Evolutionary conservation across 2,888 invertebrate species (phyloP).

Genomic region (Sphinx pinastri): DNA sequence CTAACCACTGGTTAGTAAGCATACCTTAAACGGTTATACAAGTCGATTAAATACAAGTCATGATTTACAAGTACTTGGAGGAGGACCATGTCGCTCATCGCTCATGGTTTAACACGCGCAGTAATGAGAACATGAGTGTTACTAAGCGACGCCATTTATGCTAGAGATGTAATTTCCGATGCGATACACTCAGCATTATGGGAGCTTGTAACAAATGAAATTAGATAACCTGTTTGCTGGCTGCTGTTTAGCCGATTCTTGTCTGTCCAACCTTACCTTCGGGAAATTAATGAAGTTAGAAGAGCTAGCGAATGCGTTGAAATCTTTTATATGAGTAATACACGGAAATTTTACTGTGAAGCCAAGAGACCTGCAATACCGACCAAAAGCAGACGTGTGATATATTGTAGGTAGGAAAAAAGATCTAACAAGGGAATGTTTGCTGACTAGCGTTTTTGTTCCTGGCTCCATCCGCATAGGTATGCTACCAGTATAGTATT

Average conservation of each 20-base stretch:
- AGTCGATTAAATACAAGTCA: background rate
- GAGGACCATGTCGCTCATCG: slow-evolving; percentile 23
- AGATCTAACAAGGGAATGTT: too few relatives aligned
- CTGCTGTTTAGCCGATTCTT: slow-evolving; percentile 23
- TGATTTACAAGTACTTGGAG: background rate
- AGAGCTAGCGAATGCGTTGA: background rate
- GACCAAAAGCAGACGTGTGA: too few relatives aligned
- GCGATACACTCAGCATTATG: slow-evolving; percentile 46
- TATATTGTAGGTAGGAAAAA: too few relatives aligned
- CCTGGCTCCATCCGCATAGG: too few relatives aligned
- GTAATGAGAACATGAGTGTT: slow-evolving; percentile 62
- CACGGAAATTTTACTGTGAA: too few relatives aligned
- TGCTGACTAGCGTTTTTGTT: too few relatives aligned
- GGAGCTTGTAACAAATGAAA: slow-evolving; percentile 52
- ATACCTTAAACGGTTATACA: background rate
- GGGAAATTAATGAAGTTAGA: background rate
- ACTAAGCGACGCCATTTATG: slow-evolving; percentile 66
- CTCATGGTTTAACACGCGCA: slow-evolving; percentile 44
- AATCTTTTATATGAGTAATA: background rate
- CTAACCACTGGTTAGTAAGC: background rate
- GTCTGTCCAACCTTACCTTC: slow-evolving; percentile 1
- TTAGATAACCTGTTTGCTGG: slow-evolving; percentile 44
- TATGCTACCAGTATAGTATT: too few relatives aligned
- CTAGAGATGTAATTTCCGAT: slow-evolving; percentile 73
- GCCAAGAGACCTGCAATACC: too few relatives aligned